Base-by-base conservation (phyloP, 1,140 invertebrate genomes). In the Arion vulgaris region DNA sequence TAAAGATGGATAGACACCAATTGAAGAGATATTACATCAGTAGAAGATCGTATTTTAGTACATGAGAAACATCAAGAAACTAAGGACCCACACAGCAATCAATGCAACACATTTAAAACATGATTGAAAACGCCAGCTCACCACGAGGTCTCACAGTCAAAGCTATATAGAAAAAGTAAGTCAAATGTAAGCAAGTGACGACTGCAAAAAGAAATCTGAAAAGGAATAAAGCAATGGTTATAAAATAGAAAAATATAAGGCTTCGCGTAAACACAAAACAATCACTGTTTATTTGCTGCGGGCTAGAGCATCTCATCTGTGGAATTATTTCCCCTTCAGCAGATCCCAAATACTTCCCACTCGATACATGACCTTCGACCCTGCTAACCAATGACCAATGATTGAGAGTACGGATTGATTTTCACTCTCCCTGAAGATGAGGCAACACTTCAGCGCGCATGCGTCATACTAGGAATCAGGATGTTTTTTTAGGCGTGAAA, bases 351-450 rank as follows among this genome's bases (percentile, higher is more conserved):
- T n/a, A 0, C 36, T 38, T 17, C 28, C 36, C 2, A 41, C 5
- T 19, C 41, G 71, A 73, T 39, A 73, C 36, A 49, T n/a, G 71
- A 73, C 71, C 71, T 49, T 49, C 41, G 9, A 73, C 71, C 38
- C 23, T 39, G 36, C 28, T 39, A 36, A 73, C 71, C 39, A 73
- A 73, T 39, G 71, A 73, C 71, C 71, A 28, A 36, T 73, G 38
- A 39, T 73, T 23, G 36, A 39, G 71, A 73, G 38, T 73, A 38
- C 71, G 71, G 71, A 73, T 73, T 73, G 71, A 73, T 73, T 73
- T 39, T 73, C 26, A 73, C 71, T 73, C 41, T 39, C 15, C 71
- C 39, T 73, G 36, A 73, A 41, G 38, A 32, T 0, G 26, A 0
- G 23, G 71, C 7, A 49, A 49, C 71, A 38, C 71, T 73, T 41